These are phyloP conservation scores for mouse (Mus musculus) DNA, from an alignment of 2,113 vertebrate species.

Conservation along the genomic window GRCm39 chr10:96621001-96621500, in stretches of 20 bases:
- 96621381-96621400: neutral
- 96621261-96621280: neutral
- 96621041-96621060: neutral
- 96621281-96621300: neutral
- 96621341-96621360: neutral
- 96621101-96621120: neutral
- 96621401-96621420: neutral
- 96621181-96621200: neutral
- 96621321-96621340: neutral
- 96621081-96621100: neutral
- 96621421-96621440: neutral
- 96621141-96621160: neutral
- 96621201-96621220: neutral
- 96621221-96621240: neutral
- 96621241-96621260: neutral
- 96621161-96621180: neutral
- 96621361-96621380: neutral
- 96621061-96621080: neutral
- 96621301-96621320: neutral
- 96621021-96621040: neutral
- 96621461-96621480: neutral
- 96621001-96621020: neutral
- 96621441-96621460: neutral
- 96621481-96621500: neutral
- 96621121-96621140: neutral